phyloP scores from a whole-genome alignment of 2,113 vertebrate genomes.

The Otolemur garnettii region DNA sequence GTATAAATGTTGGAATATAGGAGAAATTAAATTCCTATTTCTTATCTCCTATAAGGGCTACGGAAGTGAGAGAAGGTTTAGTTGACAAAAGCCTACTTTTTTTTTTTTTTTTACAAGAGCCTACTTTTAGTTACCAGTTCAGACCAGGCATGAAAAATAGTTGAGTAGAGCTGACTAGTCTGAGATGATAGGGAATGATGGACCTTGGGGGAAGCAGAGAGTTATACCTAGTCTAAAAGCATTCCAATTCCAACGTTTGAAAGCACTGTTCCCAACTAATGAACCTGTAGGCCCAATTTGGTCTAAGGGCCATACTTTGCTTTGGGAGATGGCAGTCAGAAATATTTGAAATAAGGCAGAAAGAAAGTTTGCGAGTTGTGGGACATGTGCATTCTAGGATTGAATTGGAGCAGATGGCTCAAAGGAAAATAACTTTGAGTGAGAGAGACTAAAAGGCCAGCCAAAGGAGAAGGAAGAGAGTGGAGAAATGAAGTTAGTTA shows the following conservation, averaged over 20 bases:
- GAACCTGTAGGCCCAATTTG: not conserved
- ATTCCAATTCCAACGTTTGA: not conserved
- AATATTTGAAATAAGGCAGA: not conserved
- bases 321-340: not conserved
- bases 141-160: not conserved
- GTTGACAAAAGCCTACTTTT: not conserved
- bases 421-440: not conserved
- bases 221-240: not conserved
- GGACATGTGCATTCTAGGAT: not conserved
- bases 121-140: not conserved
- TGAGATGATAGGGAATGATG: not conserved
- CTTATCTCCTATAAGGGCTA: not conserved
- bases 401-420: not conserved
- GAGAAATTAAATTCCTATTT: not conserved
- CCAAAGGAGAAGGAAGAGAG: constrained; percentile 40
- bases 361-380: constrained; percentile 1
- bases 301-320: not conserved
- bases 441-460: not conserved
- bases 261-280: not conserved
- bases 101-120: not conserved
- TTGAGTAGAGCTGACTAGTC: not conserved
- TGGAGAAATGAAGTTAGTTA: constrained; percentile 38
- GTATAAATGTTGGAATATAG: constrained; percentile 34
- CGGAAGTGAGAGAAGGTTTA: constrained; percentile 18
- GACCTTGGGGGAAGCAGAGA: not conserved